phyloP scores from a whole-genome alignment of 2,888 invertebrate genomes.

The Augochlorella aurata region DNA sequence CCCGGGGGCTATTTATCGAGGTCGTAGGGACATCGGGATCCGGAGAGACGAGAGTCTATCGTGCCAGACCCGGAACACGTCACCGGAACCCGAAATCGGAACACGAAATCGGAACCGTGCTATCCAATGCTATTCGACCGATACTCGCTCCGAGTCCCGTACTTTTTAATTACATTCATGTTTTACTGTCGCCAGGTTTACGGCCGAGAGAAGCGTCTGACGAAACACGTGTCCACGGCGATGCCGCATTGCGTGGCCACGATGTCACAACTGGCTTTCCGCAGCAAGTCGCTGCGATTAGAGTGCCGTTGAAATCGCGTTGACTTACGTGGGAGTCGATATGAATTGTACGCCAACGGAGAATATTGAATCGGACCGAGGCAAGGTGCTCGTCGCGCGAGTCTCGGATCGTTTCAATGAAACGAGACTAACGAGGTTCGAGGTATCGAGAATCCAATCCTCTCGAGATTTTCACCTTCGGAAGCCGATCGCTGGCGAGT shows the following conservation, averaged over 20 bases:
- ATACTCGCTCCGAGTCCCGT: neutral
- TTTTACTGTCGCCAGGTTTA: neutral
- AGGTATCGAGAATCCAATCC: neutral
- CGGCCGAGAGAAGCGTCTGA: conserved; percentile 7
- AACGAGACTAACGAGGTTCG: neutral
- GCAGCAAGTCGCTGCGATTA: neutral
- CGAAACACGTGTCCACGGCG: conserved; percentile 14
- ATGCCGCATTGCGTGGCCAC: conserved; percentile 20
- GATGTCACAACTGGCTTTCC: conserved; percentile 18
- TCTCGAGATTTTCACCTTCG: neutral
- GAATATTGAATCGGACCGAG: neutral
- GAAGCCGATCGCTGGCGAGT: neutral
- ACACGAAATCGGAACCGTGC: conserved; percentile 1
- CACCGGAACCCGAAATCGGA: neutral
- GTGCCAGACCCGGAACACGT: neutral
- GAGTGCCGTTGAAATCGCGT: neutral
- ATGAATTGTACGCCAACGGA: neutral
- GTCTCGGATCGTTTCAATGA: neutral
- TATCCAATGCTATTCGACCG: neutral
- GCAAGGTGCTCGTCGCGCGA: neutral
- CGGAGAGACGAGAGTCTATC: neutral
- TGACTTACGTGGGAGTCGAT: conserved; percentile 3
- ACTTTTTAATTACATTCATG: conserved; percentile 1
- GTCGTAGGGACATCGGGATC: conserved; percentile 47
- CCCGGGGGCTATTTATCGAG: conserved; percentile 60